These are phyloP conservation scores for Dryomyza anilis DNA, from an alignment of 2,888 invertebrate genomes.

Conservation along the genomic window DNA sequence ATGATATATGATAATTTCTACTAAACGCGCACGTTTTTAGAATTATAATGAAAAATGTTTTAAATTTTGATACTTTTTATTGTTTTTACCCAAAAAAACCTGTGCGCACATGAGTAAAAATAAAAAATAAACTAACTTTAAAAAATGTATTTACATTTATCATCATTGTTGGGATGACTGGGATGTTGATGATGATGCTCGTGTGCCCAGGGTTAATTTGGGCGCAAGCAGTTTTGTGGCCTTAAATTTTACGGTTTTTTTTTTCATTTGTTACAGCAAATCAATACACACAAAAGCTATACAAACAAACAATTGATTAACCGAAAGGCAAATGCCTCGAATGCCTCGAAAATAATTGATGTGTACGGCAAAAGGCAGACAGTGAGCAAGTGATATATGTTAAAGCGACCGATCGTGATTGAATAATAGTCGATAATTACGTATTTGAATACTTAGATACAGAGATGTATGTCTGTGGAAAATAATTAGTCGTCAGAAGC, in stretches of 20 bases:
- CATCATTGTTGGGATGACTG: constrained; percentile 6
- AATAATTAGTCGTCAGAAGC: no score
- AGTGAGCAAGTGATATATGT: constrained; percentile 3
- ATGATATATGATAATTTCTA: no score
- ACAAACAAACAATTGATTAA: constrained; percentile 9
- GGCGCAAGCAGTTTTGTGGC: no score
- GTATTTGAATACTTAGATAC: no score
- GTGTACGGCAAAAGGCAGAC: no score
- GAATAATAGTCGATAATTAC: not conserved
- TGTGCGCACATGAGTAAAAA: no score
- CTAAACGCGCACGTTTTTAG: not conserved
- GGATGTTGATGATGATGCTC: constrained; percentile 9
- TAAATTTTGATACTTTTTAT: not conserved
- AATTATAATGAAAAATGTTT: constrained; percentile 7
- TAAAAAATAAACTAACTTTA: constrained; percentile 11
- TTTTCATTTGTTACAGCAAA: not conserved
- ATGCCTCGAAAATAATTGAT: no score
- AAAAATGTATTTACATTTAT: constrained; percentile 23
- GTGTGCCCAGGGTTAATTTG: constrained; percentile 23
- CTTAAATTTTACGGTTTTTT: constrained; percentile 19
- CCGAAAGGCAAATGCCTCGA: not conserved
- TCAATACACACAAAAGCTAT: not conserved
- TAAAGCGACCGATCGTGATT: not conserved
- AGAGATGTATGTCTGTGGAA: no score
- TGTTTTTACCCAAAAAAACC: no score